phyloP scores from a whole-genome alignment of 2,888 invertebrate species.

The Oscheius sp. region DNA sequence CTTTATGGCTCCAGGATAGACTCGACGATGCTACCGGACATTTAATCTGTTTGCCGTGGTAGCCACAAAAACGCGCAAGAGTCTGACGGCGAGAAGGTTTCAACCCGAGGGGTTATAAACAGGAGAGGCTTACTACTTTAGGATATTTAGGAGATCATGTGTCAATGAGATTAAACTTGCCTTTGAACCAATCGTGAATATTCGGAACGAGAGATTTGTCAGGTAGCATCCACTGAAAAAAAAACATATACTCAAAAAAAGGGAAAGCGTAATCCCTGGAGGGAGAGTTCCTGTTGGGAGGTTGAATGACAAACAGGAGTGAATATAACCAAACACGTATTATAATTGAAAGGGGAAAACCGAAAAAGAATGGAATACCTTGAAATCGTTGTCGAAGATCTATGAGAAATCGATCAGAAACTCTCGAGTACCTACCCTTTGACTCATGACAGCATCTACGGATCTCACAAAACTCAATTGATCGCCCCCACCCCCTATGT shows the following conservation, averaged over 20 bases:
- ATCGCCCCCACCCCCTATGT: too few relatives aligned
- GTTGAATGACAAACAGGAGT: too few relatives aligned
- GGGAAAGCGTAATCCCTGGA: too few relatives aligned
- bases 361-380: too few relatives aligned
- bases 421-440: background rate
- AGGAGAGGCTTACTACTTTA: background rate
- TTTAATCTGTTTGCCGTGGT: slow-evolving; percentile 28
- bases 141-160: background rate
- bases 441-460: slow-evolving; percentile 5
- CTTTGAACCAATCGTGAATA: slow-evolving; percentile 22
- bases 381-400: too few relatives aligned
- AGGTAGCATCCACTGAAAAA: slow-evolving; percentile 14
- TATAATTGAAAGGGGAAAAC: too few relatives aligned
- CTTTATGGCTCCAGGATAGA: background rate
- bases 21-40: slow-evolving; percentile 4
- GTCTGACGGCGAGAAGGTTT: too few relatives aligned
- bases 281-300: too few relatives aligned
- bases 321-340: too few relatives aligned
- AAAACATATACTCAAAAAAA: background rate
- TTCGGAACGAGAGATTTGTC: slow-evolving; percentile 6
- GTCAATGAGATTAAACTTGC: background rate
- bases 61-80: slow-evolving; percentile 16
- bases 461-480: background rate
- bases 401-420: too few relatives aligned
- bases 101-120: background rate